These are phyloP conservation scores for Nomada flava DNA, from an alignment of 2,888 invertebrate genomes.

Conservation along the genomic window DNA sequence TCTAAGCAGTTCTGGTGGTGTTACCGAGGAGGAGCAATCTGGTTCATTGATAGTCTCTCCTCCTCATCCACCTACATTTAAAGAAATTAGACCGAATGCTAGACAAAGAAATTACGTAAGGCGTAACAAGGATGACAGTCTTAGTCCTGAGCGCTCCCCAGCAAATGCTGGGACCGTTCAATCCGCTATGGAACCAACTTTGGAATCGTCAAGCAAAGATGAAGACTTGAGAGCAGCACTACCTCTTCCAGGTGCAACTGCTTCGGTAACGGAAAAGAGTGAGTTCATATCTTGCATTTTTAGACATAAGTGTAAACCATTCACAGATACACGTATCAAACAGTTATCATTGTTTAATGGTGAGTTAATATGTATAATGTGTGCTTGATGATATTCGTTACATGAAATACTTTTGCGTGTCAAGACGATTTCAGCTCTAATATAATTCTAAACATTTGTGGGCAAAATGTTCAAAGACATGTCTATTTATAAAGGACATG, in stretches of 20 bases:
- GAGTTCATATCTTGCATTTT: constrained; percentile 68
- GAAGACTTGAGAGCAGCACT: constrained; percentile 81
- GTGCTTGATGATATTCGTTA: constrained; percentile 17
- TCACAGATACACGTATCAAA: constrained; percentile 32
- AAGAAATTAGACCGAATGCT: constrained; percentile 80
- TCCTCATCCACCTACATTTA: constrained; percentile 81
- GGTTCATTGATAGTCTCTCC: constrained; percentile 82
- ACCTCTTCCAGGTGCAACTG: constrained; percentile 72
- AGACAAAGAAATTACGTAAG: constrained; percentile 88
- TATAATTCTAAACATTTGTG: constrained; percentile 47
- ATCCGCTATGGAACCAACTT: constrained; percentile 65
- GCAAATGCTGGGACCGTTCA: constrained; percentile 66
- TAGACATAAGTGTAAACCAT: constrained; percentile 25
- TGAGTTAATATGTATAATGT: constrained; percentile 32
- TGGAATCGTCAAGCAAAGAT: constrained; percentile 80
- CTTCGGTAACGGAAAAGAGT: constrained; percentile 79
- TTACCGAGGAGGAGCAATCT: constrained; percentile 82
- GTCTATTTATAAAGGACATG: constrained; percentile 31
- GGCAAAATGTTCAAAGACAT: constrained; percentile 42
- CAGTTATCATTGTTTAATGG: constrained; percentile 31
- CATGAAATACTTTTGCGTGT: constrained; percentile 41
- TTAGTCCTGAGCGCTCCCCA: constrained; percentile 85
- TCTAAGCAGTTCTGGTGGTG: constrained; percentile 75
- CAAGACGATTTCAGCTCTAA: constrained; percentile 51
- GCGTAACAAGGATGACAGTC: constrained; percentile 87